Evolutionary conservation across 1,140 invertebrate species (phyloP), one percentile per base, ranked within the genome.

Genomic region (Heliconius himera): DNA sequence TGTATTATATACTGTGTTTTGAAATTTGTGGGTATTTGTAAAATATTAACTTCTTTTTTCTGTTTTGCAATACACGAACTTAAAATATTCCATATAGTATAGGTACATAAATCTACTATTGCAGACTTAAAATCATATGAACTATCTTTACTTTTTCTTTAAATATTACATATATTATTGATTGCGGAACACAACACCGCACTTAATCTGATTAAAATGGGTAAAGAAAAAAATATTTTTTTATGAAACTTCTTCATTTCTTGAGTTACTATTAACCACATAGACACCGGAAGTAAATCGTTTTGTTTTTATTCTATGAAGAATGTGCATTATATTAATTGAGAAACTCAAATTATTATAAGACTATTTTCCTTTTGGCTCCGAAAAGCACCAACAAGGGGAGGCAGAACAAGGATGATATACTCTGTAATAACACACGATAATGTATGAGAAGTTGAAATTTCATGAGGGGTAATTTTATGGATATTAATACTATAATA

Each of bases 381-480:
- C 22, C 26, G 22, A 29, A 29, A 66, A 66, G 26, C 13, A 66
- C 60, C 13, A 66, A 29, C 60, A 66, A 29, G 60, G 60, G 60
- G 60, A 66, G 60, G 22, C 60, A 29, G 22, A 66, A 66, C 9
- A 1, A 26, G 56, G 60, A 66, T 29, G 16, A 66, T 66, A 66
- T 29, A 66, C 60, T 16, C 60, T 89, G 88, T 84, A 85, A 89
- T 90, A 92, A 90, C 81, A 85, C 82, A 87, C 83, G 83, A 89
- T 89, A 84, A 89, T 86, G 84, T 89, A 86, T 84, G 83, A 83
- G 81, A 84, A 89, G 87, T 66, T 66, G 60, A 66, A 66, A 66
- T 66, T 66, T 66, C 60, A 66, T 66, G 60, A 66, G 60, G 60
- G 60, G 60, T 66, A 66, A 66, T 66, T 66, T 66, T 66, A 66